A percentile compares a stretch with the other conserved stretches of the same genome.
phyloP scores from a whole-genome alignment of 2,113 vertebrate genomes.

The Scophthalmus maximus region DNA sequence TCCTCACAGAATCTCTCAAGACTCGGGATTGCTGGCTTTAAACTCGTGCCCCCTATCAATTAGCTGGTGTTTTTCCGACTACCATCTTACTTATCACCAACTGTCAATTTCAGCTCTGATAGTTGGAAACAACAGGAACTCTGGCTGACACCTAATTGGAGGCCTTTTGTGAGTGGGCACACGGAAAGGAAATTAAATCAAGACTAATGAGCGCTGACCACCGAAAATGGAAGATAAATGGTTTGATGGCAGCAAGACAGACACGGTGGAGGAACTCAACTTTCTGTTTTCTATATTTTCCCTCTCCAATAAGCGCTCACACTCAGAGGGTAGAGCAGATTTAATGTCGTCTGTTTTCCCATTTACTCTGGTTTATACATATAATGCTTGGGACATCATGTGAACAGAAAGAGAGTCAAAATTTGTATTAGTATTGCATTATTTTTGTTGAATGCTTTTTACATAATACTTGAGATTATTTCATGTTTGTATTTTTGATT shows the following conservation, averaged over 20 bases:
- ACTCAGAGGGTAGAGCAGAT: not conserved
- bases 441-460: not conserved
- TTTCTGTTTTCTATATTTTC: constrained; percentile 56
- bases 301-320: constrained; percentile 53
- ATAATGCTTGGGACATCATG: not conserved
- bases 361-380: constrained; percentile 1
- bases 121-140: constrained; percentile 26
- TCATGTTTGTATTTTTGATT: not conserved
- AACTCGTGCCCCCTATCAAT: constrained; percentile 36
- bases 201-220: constrained; percentile 78
- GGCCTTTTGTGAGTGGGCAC: constrained; percentile 59
- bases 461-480: not conserved
- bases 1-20: not conserved
- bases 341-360: not conserved
- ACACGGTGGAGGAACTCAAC: constrained; percentile 70
- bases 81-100: constrained; percentile 34
- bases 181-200: constrained; percentile 72
- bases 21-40: not conserved
- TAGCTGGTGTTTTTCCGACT: constrained; percentile 49
- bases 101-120: constrained; percentile 29
- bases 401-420: not conserved
- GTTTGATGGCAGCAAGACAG: constrained; percentile 59
- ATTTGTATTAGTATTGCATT: no score
- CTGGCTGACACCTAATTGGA: constrained; percentile 69
- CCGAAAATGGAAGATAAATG: constrained; percentile 76